phyloP scores from a whole-genome alignment of 2,888 invertebrate species.

The Phalera bucephala region DNA sequence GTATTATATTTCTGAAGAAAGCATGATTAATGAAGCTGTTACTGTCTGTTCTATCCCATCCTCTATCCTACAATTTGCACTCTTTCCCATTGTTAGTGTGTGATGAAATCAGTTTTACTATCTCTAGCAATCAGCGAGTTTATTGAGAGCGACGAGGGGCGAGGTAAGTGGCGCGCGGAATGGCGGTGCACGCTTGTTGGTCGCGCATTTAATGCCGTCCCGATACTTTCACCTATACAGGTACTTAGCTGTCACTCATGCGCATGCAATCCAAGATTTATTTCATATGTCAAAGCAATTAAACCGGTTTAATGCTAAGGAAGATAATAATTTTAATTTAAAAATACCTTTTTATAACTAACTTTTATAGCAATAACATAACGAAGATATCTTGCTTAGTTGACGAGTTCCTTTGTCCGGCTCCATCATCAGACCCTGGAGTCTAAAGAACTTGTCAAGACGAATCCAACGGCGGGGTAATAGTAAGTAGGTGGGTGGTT shows the following conservation, averaged over 20 bases:
- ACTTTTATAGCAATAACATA: too few relatives aligned
- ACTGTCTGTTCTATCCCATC: too few relatives aligned
- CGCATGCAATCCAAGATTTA: conserved; percentile 53
- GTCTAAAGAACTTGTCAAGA: too few relatives aligned
- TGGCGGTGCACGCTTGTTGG: conserved; percentile 45
- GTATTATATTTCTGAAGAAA: too few relatives aligned
- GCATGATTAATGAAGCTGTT: too few relatives aligned
- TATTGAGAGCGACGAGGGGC: conserved; percentile 51
- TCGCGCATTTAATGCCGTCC: conserved; percentile 62
- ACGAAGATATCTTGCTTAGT: too few relatives aligned
- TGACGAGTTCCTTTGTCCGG: too few relatives aligned
- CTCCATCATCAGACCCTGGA: too few relatives aligned
- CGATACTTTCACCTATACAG: conserved; percentile 74
- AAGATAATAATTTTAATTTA: conserved; percentile 4
- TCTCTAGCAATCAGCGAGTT: conserved; percentile 68
- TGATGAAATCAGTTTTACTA: conserved; percentile 75
- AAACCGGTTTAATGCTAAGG: conserved; percentile 15
- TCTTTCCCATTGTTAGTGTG: conserved; percentile 74
- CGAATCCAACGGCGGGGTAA: too few relatives aligned
- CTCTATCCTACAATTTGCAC: conserved; percentile 77
- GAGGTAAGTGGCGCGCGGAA: conserved; percentile 44
- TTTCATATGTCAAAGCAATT: conserved; percentile 32
- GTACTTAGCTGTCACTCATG: conserved; percentile 60
- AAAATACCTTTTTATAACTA: too few relatives aligned
- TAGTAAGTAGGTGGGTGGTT: too few relatives aligned